phyloP scores from a whole-genome alignment of 2,797 vertebrate species.

The Sebastes aleutianus region DNA sequence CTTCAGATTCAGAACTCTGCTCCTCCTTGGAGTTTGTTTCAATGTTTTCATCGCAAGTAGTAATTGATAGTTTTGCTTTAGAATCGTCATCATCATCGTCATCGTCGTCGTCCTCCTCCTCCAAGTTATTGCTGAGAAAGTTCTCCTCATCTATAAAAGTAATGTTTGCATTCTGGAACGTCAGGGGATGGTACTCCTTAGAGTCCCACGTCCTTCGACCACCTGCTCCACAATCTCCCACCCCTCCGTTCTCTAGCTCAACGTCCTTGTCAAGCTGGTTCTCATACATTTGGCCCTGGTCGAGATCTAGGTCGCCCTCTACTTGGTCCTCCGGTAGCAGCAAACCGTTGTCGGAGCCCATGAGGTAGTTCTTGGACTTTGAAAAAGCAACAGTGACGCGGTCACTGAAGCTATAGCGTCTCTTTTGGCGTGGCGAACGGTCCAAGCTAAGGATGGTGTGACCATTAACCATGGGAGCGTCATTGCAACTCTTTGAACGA shows the following conservation, averaged over 20 bases:
- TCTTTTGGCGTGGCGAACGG: constrained; percentile 80
- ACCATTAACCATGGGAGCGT: constrained; percentile 58
- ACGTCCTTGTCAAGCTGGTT: constrained; percentile 96
- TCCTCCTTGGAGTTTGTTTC: constrained; percentile 87
- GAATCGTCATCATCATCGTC: constrained; percentile 66
- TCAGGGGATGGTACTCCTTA: constrained; percentile 87
- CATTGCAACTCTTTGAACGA: constrained; percentile 79
- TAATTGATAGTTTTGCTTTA: constrained; percentile 79
- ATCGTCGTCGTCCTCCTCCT: constrained; percentile 53
- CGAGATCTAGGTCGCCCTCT: constrained; percentile 73
- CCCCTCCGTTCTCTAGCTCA: constrained; percentile 75
- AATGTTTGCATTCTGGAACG: constrained; percentile 89
- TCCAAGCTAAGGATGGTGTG: constrained; percentile 87
- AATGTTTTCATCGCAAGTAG: constrained; percentile 82
- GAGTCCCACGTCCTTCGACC: constrained; percentile 85
- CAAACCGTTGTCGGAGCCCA: constrained; percentile 85
- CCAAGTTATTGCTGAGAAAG: constrained; percentile 77
- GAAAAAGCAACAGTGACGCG: constrained; percentile 90
- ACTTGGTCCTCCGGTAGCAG: constrained; percentile 82
- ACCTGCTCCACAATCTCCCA: constrained; percentile 39
- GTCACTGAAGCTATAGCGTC: constrained; percentile 84
- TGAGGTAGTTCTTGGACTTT: constrained; percentile 88
- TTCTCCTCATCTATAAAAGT: constrained; percentile 89
- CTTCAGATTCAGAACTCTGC: constrained; percentile 87
- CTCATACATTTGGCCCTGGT: constrained; percentile 76